Base-by-base conservation (phyloP, 2,888 invertebrate species). In the Oxytorus armatus region DNA sequence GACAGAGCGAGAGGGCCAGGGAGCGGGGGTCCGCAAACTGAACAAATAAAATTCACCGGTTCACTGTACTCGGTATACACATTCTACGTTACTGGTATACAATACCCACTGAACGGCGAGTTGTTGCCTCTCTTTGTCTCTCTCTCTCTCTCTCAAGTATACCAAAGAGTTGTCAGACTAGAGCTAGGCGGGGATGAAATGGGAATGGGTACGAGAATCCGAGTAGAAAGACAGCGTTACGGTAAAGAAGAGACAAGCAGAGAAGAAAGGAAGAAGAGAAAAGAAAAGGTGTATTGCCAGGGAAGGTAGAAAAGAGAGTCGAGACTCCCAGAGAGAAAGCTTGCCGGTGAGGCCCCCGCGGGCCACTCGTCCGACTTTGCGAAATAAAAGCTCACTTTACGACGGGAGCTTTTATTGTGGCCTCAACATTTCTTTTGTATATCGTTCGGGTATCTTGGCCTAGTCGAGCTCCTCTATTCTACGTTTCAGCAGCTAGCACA, bases 361-460 rank as follows among this genome's bases (percentile, higher is more conserved):
- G 88, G 88, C 88, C 86, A 88, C 87, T 89, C 86, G 86, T 77
- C 84, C 87, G 87, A 88, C 88, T 89, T 89, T 88, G 86, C 86
- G 87, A 90, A 90, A 90, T 90, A 90, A 90, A 89, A 90, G 89
- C 88, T 88, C 88, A 86, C 89, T 90, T 89, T 90, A 87, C 88
- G 85, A 5, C 63, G 83, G 85, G 83, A 87, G 88, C 89, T 89
- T 90, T 89, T 88, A 89, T 89, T 90, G 89, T 88, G 86, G 87
- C 84, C 86, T 87, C 86, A 85, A 85, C 88, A 82, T 89, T 87
- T 85, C 88, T 88, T 89, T 88, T 89, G 88, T 89, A n/a, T n/a
- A 86, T 86, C 86, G 84, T 74, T 65, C 57, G 55, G 42, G n/a
- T 74, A 55, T 74, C 57, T 66, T 10, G 18, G 36, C 63, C 21